Base-by-base conservation (phyloP, 2,888 invertebrate genomes). In the Leptopterna dolabrata region DNA sequence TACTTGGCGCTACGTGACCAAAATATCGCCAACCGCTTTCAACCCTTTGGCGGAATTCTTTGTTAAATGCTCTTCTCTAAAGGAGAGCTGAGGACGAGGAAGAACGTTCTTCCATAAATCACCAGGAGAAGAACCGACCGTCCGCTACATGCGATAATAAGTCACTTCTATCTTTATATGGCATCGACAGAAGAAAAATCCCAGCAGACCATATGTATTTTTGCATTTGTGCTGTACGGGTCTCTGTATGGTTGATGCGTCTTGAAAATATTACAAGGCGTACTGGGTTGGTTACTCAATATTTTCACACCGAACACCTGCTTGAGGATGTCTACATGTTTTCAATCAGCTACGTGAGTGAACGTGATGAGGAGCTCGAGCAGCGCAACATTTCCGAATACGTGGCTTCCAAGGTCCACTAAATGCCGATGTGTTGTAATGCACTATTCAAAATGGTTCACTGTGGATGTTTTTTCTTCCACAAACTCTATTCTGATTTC, bases 301-400 rank as follows among this genome's bases (percentile, higher is more conserved):
- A 63, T 63, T 63, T 63, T 63, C 9, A 24, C 63, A 9, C 63
- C 24, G 24, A 63, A 63, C 63, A 63, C 24, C 63, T 63, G 63
- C 63, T 63, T 63, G 63, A 19, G 27, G 63, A 63, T 63, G 63
- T 63, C 63, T 63, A 63, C 63, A 63, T 63, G 63, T 24, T 63
- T 63, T 24, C 63, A 63, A 63, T 63, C 63, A 63, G 63, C 24
- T 63, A 63, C 63, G 63, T 63, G 63, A 63, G 63, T 63, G 63
- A 63, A 63, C 63, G 63, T 63, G 63, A 63, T 63, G 24, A 63
- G 63, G 24, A 63, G 19, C 24, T 0, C 24, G 63, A 24, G 19
- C 24, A 19, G 19, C 63, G 63, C 63, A 63, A 63, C 63, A 63
- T 24, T 27, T 63, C 63, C 63, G 63, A 63, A 63, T 63, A 63